Percentiles rank a stretch among this genome's conserved stretches.
Conservation (phyloP, 2,113 vertebrate species). For the Eonycteris spelaea region DNA sequence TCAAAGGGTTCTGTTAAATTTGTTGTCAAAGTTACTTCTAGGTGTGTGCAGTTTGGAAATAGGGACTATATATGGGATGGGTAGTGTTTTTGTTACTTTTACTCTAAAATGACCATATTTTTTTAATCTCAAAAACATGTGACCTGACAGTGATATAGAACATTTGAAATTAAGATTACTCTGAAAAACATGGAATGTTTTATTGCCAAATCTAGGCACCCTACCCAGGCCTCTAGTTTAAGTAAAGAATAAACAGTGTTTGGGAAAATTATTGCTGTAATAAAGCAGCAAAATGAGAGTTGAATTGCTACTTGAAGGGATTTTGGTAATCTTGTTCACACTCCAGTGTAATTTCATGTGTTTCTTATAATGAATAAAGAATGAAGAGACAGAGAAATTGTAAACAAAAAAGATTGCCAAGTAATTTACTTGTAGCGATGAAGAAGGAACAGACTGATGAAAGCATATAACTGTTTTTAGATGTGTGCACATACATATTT, state of each 20-base stretch:
- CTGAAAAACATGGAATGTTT: conserved; percentile 28
- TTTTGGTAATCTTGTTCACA: conserved; percentile 40
- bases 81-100: conserved; percentile 22
- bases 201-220: neutral
- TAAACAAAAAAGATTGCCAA: conserved; percentile 62
- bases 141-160: neutral
- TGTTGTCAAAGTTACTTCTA: conserved; percentile 6
- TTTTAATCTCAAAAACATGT: neutral
- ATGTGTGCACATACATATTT: conserved; percentile 35
- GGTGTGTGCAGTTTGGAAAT: neutral
- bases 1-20: conserved; percentile 30
- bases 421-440: conserved; percentile 41
- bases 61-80: neutral
- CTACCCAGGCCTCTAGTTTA: neutral
- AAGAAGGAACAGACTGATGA: conserved; percentile 51
- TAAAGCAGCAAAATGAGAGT: neutral
- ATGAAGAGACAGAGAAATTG: conserved; percentile 49
- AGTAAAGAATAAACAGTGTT: neutral
- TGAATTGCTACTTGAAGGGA: neutral
- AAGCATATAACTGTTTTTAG: conserved; percentile 43
- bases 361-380: conserved; percentile 43
- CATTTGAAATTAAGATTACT: conserved; percentile 46
- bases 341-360: conserved; percentile 29
- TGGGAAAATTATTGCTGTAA: neutral
- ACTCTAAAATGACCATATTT: neutral